Conservation (phyloP, 2,888 invertebrate genomes). For the Phytoseiulus persimilis region DNA sequence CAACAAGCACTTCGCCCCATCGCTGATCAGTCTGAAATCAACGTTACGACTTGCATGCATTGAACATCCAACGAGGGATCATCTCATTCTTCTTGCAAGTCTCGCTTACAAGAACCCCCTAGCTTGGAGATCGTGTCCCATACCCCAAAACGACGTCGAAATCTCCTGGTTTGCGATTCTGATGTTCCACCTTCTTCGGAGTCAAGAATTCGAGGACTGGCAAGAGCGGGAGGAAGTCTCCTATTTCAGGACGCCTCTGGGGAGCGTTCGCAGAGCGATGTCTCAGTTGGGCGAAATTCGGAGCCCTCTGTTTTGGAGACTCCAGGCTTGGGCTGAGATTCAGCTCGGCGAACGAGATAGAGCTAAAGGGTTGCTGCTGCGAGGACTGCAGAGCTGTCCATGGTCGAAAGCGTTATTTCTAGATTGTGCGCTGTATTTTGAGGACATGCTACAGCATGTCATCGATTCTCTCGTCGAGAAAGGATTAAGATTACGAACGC, state of each 20-base stretch:
- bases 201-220: constrained; percentile 1
- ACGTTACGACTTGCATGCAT: not conserved
- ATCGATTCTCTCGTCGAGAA: not conserved
- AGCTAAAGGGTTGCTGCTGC: constrained; percentile 15
- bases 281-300: constrained; percentile 9
- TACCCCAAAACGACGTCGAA: not conserved
- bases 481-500: constrained; percentile 25
- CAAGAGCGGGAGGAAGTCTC: constrained; percentile 11
- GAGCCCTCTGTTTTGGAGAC: constrained; percentile 8
- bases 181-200: not conserved
- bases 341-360: not conserved
- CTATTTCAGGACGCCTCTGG: not conserved
- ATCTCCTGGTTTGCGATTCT: constrained; percentile 8
- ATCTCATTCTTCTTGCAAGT: not conserved
- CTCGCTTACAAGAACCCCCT: not conserved
- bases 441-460: constrained; percentile 17
- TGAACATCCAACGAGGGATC: not conserved
- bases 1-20: constrained; percentile 8
- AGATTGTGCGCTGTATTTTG: constrained; percentile 14
- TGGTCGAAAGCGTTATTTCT: constrained; percentile 36
- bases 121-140: constrained; percentile 1
- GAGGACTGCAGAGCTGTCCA: constrained; percentile 21
- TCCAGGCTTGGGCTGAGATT: not conserved
- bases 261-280: constrained; percentile 7
- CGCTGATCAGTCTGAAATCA: not conserved